Conservation (phyloP, 1,140 invertebrate species). For the Solen grandis region DNA sequence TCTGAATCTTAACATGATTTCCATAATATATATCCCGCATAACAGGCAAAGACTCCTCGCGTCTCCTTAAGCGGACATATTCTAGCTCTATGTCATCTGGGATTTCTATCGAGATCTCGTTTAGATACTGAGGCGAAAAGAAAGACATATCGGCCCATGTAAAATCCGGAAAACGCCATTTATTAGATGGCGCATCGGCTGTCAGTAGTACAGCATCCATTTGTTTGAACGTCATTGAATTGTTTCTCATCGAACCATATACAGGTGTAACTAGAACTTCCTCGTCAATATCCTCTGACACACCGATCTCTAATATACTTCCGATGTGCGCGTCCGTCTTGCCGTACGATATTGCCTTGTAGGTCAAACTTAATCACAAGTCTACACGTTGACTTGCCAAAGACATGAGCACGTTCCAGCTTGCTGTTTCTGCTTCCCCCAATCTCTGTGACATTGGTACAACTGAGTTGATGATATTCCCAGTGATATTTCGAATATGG, state of each 20-base stretch:
- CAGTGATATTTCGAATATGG: conserved; percentile 4
- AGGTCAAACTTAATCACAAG: neutral
- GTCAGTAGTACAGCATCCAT: neutral
- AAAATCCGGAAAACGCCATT: conserved; percentile 15
- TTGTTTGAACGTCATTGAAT: neutral
- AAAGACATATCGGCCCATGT: conserved; percentile 1
- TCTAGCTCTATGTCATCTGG: neutral
- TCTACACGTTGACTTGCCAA: neutral
- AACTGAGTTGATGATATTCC: neutral
- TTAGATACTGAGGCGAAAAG: neutral
- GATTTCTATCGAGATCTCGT: neutral
- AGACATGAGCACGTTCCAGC: neutral
- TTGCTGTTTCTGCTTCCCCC: neutral
- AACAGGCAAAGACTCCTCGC: neutral
- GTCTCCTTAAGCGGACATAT: neutral
- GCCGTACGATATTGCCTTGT: neutral
- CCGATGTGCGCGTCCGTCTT: neutral
- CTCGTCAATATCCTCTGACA: neutral
- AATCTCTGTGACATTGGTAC: neutral
- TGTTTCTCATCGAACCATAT: neutral
- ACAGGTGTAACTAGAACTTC: neutral
- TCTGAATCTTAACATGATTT: conserved; percentile 12
- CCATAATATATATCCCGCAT: neutral
- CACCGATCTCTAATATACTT: neutral
- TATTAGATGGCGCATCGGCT: neutral